phyloP scores from a whole-genome alignment of 2,797 vertebrate genomes.

The Acrocephalus scirpaceus region DNA sequence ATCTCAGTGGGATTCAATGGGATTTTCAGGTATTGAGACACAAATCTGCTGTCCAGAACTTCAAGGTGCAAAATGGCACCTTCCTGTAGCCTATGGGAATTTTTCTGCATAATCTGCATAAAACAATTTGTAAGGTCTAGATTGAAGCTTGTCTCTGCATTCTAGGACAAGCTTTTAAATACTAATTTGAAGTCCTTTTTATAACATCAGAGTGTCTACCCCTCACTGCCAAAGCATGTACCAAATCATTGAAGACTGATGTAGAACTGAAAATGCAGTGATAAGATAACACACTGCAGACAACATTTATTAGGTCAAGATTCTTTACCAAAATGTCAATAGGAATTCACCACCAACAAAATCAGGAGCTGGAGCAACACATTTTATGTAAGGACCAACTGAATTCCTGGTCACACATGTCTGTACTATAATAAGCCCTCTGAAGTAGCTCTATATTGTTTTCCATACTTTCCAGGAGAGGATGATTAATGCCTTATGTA shows the following conservation, averaged over 20 bases:
- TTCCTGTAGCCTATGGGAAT: neutral
- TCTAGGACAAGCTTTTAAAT: neutral
- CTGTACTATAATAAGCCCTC: neutral
- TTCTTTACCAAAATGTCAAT: neutral
- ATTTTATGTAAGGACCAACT: neutral
- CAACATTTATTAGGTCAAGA: neutral
- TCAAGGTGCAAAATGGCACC: neutral
- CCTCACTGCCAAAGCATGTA: neutral
- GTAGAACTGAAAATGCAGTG: neutral
- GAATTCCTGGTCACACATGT: neutral
- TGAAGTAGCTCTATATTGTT: neutral
- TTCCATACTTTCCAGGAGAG: neutral
- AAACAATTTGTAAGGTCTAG: neutral
- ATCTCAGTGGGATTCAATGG: neutral
- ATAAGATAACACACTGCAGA: neutral
- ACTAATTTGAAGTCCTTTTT: neutral
- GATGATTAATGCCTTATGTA: neutral
- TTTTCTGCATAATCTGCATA: neutral
- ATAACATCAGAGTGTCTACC: fast-evolving
- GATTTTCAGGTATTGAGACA: neutral
- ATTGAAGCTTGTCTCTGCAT: neutral
- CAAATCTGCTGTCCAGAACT: neutral
- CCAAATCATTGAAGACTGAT: neutral
- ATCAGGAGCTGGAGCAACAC: neutral
- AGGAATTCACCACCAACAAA: neutral